Percentiles rank a stretch among this genome's conserved stretches.
phyloP scores from a whole-genome alignment of 2,797 vertebrate genomes.

The Naso thynnoides region DNA sequence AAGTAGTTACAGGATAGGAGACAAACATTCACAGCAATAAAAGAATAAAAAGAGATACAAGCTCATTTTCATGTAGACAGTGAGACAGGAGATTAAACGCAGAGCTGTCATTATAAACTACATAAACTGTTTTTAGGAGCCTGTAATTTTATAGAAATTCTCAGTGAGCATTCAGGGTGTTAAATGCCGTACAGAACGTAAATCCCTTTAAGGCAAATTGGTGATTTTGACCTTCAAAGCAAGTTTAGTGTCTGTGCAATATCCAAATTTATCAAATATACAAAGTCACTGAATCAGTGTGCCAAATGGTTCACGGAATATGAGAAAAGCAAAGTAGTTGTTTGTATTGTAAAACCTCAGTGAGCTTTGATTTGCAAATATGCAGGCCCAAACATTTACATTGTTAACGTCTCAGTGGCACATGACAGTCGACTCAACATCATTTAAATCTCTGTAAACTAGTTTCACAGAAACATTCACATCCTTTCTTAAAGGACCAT shows the following conservation, averaged over 20 bases:
- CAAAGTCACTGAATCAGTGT: neutral
- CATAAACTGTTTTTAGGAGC: neutral
- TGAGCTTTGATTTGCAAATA: neutral
- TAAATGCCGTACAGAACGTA: too few relatives aligned
- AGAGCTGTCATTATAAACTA: neutral
- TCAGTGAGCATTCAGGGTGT: neutral
- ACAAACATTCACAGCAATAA: neutral
- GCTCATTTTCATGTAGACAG: neutral
- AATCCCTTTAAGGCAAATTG: neutral
- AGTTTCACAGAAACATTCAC: too few relatives aligned
- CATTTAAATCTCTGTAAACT: neutral
- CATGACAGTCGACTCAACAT: neutral
- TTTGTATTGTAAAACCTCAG: neutral
- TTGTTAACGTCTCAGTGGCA: neutral
- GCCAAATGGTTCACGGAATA: neutral
- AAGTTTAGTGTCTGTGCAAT: neutral
- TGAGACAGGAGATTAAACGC: neutral
- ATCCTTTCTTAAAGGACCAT: too few relatives aligned
- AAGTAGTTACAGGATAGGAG: neutral
- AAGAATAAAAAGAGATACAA: neutral
- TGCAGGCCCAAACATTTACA: neutral
- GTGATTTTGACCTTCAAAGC: neutral
- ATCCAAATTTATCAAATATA: neutral
- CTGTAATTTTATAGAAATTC: neutral
- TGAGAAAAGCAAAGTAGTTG: neutral